phyloP scores from a whole-genome alignment of 2,797 vertebrate species.

The Psittacula derbiana region DNA sequence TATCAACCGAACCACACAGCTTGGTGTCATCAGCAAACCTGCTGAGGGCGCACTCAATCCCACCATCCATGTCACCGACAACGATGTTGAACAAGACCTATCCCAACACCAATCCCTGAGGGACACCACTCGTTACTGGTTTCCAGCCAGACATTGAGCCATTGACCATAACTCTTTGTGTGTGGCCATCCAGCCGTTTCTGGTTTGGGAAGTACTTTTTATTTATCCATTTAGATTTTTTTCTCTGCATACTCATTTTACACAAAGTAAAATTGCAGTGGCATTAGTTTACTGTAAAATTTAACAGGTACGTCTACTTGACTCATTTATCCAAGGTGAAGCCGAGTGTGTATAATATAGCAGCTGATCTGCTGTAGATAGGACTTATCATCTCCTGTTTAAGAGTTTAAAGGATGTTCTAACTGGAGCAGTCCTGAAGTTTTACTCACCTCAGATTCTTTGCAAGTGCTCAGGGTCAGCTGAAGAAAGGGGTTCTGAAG shows the following conservation, averaged over 20 bases:
- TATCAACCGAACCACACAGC: no score
- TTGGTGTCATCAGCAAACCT: no score
- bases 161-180: no score
- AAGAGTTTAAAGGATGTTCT: neutral
- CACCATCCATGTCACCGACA: no score
- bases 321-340: neutral
- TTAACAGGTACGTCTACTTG: neutral
- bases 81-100: no score
- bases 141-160: no score
- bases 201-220: neutral
- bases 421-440: neutral
- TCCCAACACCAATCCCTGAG: no score
- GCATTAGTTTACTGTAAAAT: neutral
- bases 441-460: neutral
- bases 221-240: neutral
- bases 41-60: no score
- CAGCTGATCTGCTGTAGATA: neutral
- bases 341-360: neutral
- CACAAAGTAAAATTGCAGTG: neutral
- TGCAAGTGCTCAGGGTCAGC: neutral
- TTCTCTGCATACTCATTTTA: accelerated
- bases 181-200: neutral
- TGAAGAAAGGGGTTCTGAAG: neutral
- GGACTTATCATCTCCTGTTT: neutral
- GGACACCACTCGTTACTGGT: no score